These are phyloP conservation scores for Dysmachus trigonus DNA, from an alignment of 2,888 invertebrate genomes.

Conservation along the genomic window DNA sequence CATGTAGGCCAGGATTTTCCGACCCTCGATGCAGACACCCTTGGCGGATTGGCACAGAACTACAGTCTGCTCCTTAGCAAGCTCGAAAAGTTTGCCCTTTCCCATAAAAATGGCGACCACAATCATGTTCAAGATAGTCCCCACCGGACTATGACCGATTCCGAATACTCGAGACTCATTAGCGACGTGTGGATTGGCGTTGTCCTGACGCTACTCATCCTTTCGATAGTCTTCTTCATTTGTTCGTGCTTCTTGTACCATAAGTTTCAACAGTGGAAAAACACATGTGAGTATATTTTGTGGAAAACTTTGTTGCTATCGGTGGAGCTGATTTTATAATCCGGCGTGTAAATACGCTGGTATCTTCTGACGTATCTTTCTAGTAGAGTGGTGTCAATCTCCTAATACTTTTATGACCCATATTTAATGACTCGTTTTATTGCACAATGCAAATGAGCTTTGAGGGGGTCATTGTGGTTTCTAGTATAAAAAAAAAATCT, in stretches of 20 bases:
- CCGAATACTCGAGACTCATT: conserved; percentile 68
- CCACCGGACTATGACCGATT: conserved; percentile 57
- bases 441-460: background rate
- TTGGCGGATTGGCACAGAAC: conserved; percentile 56
- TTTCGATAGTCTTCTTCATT: conserved; percentile 71
- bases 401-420: background rate
- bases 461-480: background rate
- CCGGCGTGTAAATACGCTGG: background rate
- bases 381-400: background rate
- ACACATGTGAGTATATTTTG: conserved; percentile 67
- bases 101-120: background rate
- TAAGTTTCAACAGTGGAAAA: conserved; percentile 73
- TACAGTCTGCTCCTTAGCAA: conserved; percentile 62
- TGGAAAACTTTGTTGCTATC: background rate
- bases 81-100: conserved; percentile 59
- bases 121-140: background rate
- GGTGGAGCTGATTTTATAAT: background rate
- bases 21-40: background rate
- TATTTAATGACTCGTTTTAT: background rate
- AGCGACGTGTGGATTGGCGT: conserved; percentile 73
- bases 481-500: background rate
- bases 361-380: conserved; percentile 28
- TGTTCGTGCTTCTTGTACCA: conserved; percentile 72
- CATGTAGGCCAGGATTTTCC: background rate
- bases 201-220: conserved; percentile 69